Base-by-base conservation (phyloP, 1,140 invertebrate genomes). In the Steinernema khuongi region DNA sequence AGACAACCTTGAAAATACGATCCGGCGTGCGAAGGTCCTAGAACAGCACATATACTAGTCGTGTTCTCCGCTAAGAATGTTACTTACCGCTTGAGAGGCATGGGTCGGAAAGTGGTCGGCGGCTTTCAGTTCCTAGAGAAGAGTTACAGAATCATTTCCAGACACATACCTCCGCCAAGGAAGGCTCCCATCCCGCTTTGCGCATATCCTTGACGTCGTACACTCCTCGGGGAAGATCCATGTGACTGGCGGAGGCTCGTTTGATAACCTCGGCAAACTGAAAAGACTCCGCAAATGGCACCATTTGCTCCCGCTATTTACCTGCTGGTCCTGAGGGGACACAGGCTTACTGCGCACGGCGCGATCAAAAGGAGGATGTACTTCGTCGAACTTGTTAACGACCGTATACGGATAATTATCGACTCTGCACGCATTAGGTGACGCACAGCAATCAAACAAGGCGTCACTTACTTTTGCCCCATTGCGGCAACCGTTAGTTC, bases 1-100 rank as follows among this genome's bases (percentile, higher is more conserved):
- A 88, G 1, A 90, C 88, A 11, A 90, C 87, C 83, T 90, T 90
- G 84, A 88, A 90, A 22, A 89, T 81, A 69, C 88, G 78, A 73
- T 88, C 86, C 33, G 86, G 85, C 4, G 77, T 80, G 14, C 71
- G 68, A 0, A 77, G 50, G 26, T 83, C 79, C 79, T 82, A 32
- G 71, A 82, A 71, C 19, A 17, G 14, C 14, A 17, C 36, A 41
- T 77, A 26, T 66, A 33, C 75, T 74, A n/a, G n/a, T n/a, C n/a
- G n/a, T n/a, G n/a, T 11, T 18, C 18, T 32, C n/a, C 26, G 19
- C 26, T 17, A 31, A 26, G 18, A 74, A 78, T 28, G 70, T 77
- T 28, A 67, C 0, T 14, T 31, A 74, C 33, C 67, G 26, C 26
- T 1, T 30, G 68, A 71, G 26, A 75, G 29, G 22, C 36, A 17